These are phyloP conservation scores for Sabellastarte sp. DNA, from an alignment of 2,888 invertebrate genomes.

Conservation along the genomic window DNA sequence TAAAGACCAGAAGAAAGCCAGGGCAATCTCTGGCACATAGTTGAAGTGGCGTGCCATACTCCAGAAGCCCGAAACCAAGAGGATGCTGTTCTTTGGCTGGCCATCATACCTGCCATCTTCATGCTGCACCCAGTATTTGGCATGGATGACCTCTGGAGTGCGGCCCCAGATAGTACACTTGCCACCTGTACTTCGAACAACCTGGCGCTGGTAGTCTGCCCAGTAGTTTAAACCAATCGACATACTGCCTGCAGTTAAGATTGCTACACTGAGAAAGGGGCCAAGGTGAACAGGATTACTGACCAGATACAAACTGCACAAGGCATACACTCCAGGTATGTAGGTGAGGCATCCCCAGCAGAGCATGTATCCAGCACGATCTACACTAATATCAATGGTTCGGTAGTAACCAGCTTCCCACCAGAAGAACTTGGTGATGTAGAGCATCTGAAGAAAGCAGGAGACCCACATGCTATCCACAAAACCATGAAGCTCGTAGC, in stretches of 20 bases:
- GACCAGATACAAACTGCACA: constrained; percentile 62
- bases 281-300: constrained; percentile 51
- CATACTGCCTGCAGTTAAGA: constrained; percentile 54
- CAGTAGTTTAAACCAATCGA: constrained; percentile 62
- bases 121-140: constrained; percentile 41
- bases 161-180: constrained; percentile 58
- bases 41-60: constrained; percentile 66
- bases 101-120: constrained; percentile 36
- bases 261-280: constrained; percentile 36
- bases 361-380: constrained; percentile 62
- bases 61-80: constrained; percentile 66
- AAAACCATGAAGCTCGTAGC: constrained; percentile 56
- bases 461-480: constrained; percentile 58
- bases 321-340: constrained; percentile 58
- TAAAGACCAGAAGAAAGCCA: constrained; percentile 63
- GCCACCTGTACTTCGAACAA: constrained; percentile 60
- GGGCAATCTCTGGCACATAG: constrained; percentile 64
- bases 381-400: constrained; percentile 65
- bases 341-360: constrained; percentile 66
- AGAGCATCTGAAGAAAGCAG: constrained; percentile 61
- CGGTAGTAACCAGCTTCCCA: constrained; percentile 66
- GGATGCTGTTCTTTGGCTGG: constrained; percentile 50
- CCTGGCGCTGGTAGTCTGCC: constrained; percentile 63
- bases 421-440: constrained; percentile 65
- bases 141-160: constrained; percentile 50